Percentiles rank a stretch among this genome's conserved stretches.
phyloP scores from a whole-genome alignment of 2,888 invertebrate genomes.

The Sminthurinus aureus region DNA sequence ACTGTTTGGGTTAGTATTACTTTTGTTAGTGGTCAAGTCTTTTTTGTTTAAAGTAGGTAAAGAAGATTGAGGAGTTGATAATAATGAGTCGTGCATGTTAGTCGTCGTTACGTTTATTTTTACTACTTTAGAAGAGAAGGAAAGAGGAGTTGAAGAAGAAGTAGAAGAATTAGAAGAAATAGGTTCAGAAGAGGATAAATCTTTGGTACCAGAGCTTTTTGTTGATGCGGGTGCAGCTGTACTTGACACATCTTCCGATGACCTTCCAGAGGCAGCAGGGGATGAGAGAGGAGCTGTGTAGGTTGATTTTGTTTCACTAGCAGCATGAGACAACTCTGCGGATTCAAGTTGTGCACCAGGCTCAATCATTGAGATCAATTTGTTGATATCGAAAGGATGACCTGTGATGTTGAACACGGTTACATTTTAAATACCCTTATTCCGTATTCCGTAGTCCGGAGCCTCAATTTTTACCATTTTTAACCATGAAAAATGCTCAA shows the following conservation, averaged over 20 bases:
- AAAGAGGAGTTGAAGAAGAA: neutral
- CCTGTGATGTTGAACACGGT: slow-evolving; percentile 22
- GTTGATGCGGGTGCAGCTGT: slow-evolving; percentile 10
- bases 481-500: too few relatives aligned
- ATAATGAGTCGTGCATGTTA: too few relatives aligned
- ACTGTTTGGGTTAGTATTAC: slow-evolving; percentile 9
- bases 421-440: too few relatives aligned
- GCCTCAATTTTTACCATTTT: too few relatives aligned
- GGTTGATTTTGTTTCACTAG: slow-evolving; percentile 45
- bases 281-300: slow-evolving; percentile 34
- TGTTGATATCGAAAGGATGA: slow-evolving; percentile 58
- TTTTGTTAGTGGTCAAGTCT: neutral
- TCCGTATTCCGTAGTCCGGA: too few relatives aligned
- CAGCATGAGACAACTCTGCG: slow-evolving; percentile 45
- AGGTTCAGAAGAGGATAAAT: slow-evolving; percentile 33
- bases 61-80: too few relatives aligned
- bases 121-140: neutral
- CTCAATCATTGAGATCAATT: slow-evolving; percentile 58
- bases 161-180: neutral
- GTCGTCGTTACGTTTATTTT: too few relatives aligned
- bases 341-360: slow-evolving; percentile 51
- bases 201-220: slow-evolving; percentile 43
- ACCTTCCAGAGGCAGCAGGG: neutral
- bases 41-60: too few relatives aligned
- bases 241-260: too few relatives aligned